Base-by-base conservation (phyloP, 1,140 invertebrate species). In the Penaeus indicus region DNA sequence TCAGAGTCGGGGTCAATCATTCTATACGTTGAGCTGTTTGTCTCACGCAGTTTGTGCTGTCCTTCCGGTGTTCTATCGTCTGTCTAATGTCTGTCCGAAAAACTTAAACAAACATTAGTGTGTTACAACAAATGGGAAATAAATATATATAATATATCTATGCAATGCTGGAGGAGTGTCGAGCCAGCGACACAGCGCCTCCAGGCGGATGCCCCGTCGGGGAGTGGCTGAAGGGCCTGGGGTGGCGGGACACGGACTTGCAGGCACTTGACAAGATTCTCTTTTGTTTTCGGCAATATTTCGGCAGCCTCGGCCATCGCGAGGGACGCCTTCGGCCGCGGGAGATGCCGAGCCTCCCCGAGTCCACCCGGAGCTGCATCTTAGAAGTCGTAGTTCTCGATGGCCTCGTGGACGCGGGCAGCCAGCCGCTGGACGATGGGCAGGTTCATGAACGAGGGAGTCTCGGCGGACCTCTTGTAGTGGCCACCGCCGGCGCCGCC, bases 361-460 rank as follows among this genome's bases (percentile, higher is more conserved):
- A 13, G 54, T 54, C 54, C 54, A 54, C 54, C 54, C 54, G 54
- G 16, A 47, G 21, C 18, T 54, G 38, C n/a, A 25, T 21, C 25
- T n/a, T 69, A 69, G 64, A 64, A 69, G 11, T 86, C 32, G 69
- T 78, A 88, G 38, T 84, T 78, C 38, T 88, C 87, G 69, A 88
- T 84, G 32, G 87, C 87, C 19, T 67, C 62, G 60, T 88, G 69
- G 16, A 88, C 61, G 60, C 79, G 67, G 32, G 72, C 72, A 1
- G 87, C 64, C 25, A 88, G 72, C n/a, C 72, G 42, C 81, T 88
- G 87, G 1, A 88, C 81, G 32, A 88, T 25, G 18, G 87, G 87
- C 11, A 67, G 60, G 87, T 88, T 63, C 81, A 88, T 83, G 81
- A 88, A 84, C 11, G 87, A 64, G 32, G 81, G 80, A 21, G 60